Base-by-base conservation (phyloP, 1,140 invertebrate species). In the Lepidurus arcticus region DNA sequence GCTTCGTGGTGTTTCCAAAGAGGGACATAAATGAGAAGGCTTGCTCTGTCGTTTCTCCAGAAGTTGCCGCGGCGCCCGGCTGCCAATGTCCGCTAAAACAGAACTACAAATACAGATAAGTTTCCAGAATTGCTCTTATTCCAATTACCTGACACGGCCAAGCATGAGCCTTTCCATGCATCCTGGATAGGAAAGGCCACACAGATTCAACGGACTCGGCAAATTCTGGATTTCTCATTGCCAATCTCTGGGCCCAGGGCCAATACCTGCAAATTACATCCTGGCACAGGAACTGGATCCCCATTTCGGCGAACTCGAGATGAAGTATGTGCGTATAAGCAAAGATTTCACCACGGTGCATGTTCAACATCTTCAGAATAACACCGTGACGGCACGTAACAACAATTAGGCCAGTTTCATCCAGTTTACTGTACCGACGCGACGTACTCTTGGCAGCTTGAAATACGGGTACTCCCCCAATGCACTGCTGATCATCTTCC, bases 261-360 rank as follows among this genome's bases (percentile, higher is more conserved):
- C 75, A 76, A 45, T 42, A 76, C 1, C 43, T 44, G 21, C 75
- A 76, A 7, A 76, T 45, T n/a, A 76, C 44, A 44, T 76, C 75
- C 10, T 26, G n/a, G 42, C 75, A 42, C 9, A 76, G 10, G 43
- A 76, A 76, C n/a, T 6, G 42, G 26, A 44, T 45, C 11, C 10
- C n/a, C 34, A 45, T 44, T 44, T 45, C 44, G 42, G 75, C 43
- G 8, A 76, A 26, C 26, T 76, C 42, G 9, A 42, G 42, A 21
- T 76, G 26, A n/a, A 76, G 44, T 16, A 76, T 44, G 42, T 76
- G 75, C 21, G 75, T 42, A 47, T 76, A 47, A 2, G 43, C 21
- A 45, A 76, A 76, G 8, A 47, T 76, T 21, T 76, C 75, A 34
- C 75, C 75, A 42, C 75, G 75, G 47, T 76, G 42, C 75, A 76